Evolutionary conservation across 2,113 vertebrate species (phyloP).

Genomic region (Saimiri boliviensis): DNA sequence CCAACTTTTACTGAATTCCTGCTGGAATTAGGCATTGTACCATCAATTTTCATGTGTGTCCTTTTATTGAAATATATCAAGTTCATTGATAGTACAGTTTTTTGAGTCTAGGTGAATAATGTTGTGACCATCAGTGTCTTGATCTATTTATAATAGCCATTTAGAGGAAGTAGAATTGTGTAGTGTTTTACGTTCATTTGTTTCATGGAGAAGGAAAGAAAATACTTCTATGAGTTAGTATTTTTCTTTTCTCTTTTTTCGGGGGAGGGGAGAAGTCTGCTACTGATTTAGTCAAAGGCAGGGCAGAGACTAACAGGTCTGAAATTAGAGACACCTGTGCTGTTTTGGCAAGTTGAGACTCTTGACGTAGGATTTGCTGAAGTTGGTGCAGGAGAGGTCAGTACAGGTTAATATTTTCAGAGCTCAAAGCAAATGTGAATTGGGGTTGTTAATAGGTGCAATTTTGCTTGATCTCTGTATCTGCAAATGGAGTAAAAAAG

Average conservation of each 20-base stretch:
- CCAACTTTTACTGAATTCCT: neutral
- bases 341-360: constrained; percentile 73
- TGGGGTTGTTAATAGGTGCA: constrained; percentile 45
- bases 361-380: constrained; percentile 10
- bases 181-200: constrained; percentile 2
- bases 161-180: neutral
- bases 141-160: neutral
- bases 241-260: constrained; percentile 53
- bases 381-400: constrained; percentile 31
- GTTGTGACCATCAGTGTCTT: neutral
- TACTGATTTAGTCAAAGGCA: constrained; percentile 50
- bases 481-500: constrained; percentile 25
- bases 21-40: neutral
- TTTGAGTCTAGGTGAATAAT: constrained; percentile 7
- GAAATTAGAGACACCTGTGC: constrained; percentile 58
- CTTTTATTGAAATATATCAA: constrained; percentile 10
- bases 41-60: neutral
- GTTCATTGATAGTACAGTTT: neutral
- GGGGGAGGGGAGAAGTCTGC: neutral
- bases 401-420: constrained; percentile 69
- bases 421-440: constrained; percentile 48
- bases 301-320: constrained; percentile 39
- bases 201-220: constrained; percentile 40
- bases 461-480: constrained; percentile 54
- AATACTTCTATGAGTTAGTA: neutral